A percentile compares a stretch with the other conserved stretches of the same genome.
phyloP scores from a whole-genome alignment of 2,113 vertebrate species.

The Thryonomys swinderianus region DNA sequence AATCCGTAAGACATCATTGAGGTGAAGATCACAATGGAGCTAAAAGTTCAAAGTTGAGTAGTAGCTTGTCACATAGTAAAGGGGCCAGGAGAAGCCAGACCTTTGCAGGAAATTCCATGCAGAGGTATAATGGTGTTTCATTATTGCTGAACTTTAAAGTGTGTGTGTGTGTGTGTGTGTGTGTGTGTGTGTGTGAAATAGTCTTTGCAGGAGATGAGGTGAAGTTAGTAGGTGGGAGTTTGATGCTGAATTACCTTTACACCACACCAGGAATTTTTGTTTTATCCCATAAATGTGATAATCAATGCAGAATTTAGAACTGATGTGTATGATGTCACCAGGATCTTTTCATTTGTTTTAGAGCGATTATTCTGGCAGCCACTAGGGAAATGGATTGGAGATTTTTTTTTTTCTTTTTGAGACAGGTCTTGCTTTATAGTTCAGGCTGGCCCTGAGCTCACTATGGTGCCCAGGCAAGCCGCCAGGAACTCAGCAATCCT shows the following conservation, averaged over 20 bases:
- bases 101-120: not conserved
- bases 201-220: not conserved
- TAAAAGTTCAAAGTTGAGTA: slow-evolving; percentile 45
- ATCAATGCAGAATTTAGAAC: slow-evolving; percentile 44
- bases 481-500: no score
- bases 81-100: not conserved
- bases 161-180: not conserved
- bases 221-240: not conserved
- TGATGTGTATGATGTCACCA: not conserved
- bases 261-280: slow-evolving; percentile 5
- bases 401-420: no score
- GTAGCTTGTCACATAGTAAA: slow-evolving; percentile 16
- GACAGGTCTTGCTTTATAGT: no score
- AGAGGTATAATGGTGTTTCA: not conserved
- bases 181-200: not conserved
- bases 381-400: slow-evolving; percentile 32
- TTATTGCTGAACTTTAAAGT: not conserved
- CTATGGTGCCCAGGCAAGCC: no score
- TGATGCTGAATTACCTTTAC: slow-evolving; percentile 40
- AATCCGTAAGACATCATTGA: slow-evolving; percentile 35
- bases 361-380: slow-evolving; percentile 33
- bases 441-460: no score
- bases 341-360: slow-evolving; percentile 37
- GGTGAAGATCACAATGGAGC: not conserved
- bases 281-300: not conserved